phyloP scores from a whole-genome alignment of 2,888 invertebrate species.

The Cylindroiulus punctatus region DNA sequence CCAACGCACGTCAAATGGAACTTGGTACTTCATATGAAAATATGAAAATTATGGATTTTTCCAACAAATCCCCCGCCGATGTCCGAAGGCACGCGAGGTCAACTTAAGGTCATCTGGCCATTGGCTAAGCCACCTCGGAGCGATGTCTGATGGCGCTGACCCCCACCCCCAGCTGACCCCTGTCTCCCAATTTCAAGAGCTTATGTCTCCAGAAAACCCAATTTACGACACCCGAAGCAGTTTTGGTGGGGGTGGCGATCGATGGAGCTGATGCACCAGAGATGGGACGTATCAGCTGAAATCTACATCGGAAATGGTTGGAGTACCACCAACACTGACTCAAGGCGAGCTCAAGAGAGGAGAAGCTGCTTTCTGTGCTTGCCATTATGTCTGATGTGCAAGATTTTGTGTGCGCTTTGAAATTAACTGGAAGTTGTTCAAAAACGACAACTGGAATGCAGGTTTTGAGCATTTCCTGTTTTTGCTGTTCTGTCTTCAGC shows the following conservation, averaged over 20 bases:
- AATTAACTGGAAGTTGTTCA: too few species aligned
- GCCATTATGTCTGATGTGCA: too few species aligned
- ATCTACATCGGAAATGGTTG: neutral
- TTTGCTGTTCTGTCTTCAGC: too few species aligned
- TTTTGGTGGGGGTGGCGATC: neutral
- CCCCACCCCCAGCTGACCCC: neutral
- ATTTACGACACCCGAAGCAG: neutral
- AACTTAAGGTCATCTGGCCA: neutral
- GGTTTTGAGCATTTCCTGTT: too few species aligned
- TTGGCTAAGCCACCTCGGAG: neutral
- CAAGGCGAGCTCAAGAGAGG: too few species aligned
- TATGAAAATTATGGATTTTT: conserved; percentile 22
- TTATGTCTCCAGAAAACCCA: neutral
- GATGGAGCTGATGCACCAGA: neutral
- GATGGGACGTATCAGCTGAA: neutral
- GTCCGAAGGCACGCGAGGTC: neutral
- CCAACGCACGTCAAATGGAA: neutral
- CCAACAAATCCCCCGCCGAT: neutral
- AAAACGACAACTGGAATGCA: too few species aligned
- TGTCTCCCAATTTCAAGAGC: neutral
- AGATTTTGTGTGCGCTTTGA: too few species aligned
- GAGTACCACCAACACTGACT: neutral
- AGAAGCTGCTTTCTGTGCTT: too few species aligned
- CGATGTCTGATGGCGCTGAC: neutral
- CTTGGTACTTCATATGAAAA: neutral